Percentiles rank a stretch among this genome's conserved stretches.
Evolutionary conservation across 2,888 invertebrate genomes (phyloP).

Genomic region (Ptychoptera contaminata): DNA sequence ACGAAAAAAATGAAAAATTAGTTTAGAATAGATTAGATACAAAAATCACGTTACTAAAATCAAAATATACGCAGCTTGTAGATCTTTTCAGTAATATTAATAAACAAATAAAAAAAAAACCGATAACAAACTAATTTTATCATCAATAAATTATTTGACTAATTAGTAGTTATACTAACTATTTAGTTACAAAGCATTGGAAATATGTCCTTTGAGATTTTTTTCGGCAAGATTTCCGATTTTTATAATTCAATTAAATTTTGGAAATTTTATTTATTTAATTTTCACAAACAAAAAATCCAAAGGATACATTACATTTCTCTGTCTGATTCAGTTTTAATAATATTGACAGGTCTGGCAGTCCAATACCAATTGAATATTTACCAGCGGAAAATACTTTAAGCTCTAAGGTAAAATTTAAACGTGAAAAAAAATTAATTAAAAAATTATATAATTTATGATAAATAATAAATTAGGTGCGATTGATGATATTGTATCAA

Average conservation of each 20-base stretch:
- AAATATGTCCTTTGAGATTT: slow-evolving; percentile 6
- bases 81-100: too few species aligned
- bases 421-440: slow-evolving; percentile 12
- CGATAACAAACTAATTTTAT: too few species aligned
- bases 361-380: slow-evolving; percentile 84
- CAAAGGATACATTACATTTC: slow-evolving; percentile 6
- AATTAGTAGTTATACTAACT: slow-evolving; percentile 2
- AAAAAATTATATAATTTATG: too few species aligned
- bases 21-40: slow-evolving; percentile 6
- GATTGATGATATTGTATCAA: slow-evolving; percentile 70
- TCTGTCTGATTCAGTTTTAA: slow-evolving; percentile 27
- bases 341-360: slow-evolving; percentile 58
- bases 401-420: slow-evolving; percentile 60
- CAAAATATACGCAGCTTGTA: background rate
- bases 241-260: background rate
- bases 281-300: slow-evolving; percentile 2
- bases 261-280: background rate
- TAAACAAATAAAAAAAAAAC: background rate
- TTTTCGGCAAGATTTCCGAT: background rate
- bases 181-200: slow-evolving; percentile 3
- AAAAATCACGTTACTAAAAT: background rate
- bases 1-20: too few species aligned
- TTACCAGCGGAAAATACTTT: slow-evolving; percentile 81
- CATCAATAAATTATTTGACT: background rate
- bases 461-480: slow-evolving; percentile 37